Base-by-base conservation (phyloP, 2,888 invertebrate genomes). In the Chelonus formosanus region DNA sequence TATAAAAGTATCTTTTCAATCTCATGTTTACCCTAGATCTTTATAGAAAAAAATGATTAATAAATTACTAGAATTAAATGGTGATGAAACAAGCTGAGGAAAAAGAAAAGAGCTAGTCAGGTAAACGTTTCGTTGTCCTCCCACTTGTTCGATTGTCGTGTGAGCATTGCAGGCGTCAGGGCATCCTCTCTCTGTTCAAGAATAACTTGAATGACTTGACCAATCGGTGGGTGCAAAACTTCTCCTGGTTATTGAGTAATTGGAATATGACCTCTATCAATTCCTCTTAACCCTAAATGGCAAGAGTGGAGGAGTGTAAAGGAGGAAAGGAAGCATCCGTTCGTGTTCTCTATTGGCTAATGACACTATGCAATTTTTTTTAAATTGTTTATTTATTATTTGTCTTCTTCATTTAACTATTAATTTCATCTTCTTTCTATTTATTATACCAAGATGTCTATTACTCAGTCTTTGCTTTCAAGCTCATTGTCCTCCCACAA, bases 231-330 rank as follows among this genome's bases (percentile, higher is more conserved):
- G 78, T 80, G 74, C 74, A 71, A 54, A 56, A 47, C 10, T 52
- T 65, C 10, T 43, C 48, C 53, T 35, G 45, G 60, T 73, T 73
- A 75, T 82, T 80, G 80, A 81, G 82, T 81, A 83, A 82, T 82
- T 81, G 81, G 82, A 82, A 82, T 81, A 80, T 76, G 78, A 78
- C 78, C 80, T 82, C 78, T 78, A 78, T 71, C 80, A 81, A 79
- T 80, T 78, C 78, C 80, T 81, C 79, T 79, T 76, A 73, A 74
- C 79, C 80, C 76, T 80, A 81, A 77, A 83, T 78, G 81, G 81
- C 71, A 77, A 80, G 70, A 79, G 80, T 80, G 80, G 81, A 80
- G 78, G 80, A 75, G 74, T 52, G n/a, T 45, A 40, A 40, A 40
- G 40, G 4, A 40, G 40, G 40, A 40, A 40, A 40, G 40, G 40